Conservation (phyloP, 1,140 invertebrate species). For the Apolygus lucorum region DNA sequence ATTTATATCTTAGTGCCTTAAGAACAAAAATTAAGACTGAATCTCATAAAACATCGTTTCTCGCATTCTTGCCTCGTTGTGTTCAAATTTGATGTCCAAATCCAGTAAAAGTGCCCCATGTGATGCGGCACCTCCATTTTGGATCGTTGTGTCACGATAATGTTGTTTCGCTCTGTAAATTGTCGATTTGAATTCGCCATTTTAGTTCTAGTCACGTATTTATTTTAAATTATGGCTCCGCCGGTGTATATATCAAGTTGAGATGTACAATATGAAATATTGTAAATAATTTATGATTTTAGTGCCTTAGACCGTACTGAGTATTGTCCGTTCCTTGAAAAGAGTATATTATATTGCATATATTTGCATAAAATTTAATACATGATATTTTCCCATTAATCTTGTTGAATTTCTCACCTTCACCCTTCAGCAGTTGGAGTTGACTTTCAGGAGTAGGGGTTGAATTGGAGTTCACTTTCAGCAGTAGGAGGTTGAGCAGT, state of each 20-base stretch:
- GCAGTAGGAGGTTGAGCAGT: too few species aligned
- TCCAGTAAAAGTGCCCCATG: slow-evolving; percentile 4
- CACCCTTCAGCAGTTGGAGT: too few species aligned
- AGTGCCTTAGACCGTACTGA: slow-evolving; percentile 28
- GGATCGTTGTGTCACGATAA: too few species aligned
- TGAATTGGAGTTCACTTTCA: too few species aligned
- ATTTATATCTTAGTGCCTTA: background rate
- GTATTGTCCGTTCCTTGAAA: slow-evolving; percentile 27
- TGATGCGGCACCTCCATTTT: slow-evolving; percentile 17
- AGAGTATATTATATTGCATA: slow-evolving; percentile 2
- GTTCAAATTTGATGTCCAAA: background rate
- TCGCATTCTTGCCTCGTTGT: background rate
- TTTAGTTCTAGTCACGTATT: slow-evolving; percentile 3
- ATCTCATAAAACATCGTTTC: background rate
- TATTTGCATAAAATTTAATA: slow-evolving; percentile 13
- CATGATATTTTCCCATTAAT: slow-evolving; percentile 21
- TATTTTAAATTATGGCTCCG: background rate
- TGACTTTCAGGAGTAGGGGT: too few species aligned
- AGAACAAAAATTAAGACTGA: background rate
- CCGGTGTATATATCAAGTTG: slow-evolving; percentile 1
- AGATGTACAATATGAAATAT: slow-evolving; percentile 25
- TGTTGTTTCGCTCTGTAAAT: too few species aligned
- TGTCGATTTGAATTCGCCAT: background rate
- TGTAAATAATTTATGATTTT: slow-evolving; percentile 26
- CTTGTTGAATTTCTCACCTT: too few species aligned